Evolutionary conservation across 2,888 invertebrate genomes (phyloP).

Genomic region (Brachypalpus laphriformis): DNA sequence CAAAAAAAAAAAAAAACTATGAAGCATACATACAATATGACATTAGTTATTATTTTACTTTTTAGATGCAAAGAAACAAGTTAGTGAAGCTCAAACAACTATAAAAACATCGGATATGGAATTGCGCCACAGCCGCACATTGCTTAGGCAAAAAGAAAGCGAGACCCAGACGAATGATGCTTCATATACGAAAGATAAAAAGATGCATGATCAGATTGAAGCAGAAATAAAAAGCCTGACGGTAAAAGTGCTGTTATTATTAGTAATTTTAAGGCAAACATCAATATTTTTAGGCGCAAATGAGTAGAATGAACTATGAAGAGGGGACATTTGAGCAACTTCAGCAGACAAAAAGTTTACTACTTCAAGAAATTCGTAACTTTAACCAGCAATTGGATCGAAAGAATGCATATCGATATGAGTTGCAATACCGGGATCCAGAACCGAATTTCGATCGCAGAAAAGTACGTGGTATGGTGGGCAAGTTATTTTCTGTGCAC

Average conservation of each 20-base stretch:
- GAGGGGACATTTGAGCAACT: conserved; percentile 85
- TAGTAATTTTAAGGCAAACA: not conserved
- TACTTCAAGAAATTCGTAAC: conserved; percentile 85
- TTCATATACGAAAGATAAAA: conserved; percentile 87
- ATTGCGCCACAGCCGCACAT: conserved; percentile 85
- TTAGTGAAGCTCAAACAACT: conserved; percentile 90
- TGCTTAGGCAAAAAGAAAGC: conserved; percentile 86
- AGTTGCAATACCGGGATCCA: conserved; percentile 91
- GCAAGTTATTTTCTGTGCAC: conserved; percentile 89
- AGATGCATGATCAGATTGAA: conserved; percentile 84
- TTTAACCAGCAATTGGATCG: conserved; percentile 81
- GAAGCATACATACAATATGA: too few species aligned
- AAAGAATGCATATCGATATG: conserved; percentile 79
- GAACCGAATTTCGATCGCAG: conserved; percentile 87
- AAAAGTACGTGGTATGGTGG: conserved; percentile 90
- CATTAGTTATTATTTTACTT: conserved; percentile 52
- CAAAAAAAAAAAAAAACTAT: too few species aligned
- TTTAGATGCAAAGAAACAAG: conserved; percentile 89
- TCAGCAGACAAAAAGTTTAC: conserved; percentile 83
- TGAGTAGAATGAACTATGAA: conserved; percentile 85
- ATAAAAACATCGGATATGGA: conserved; percentile 91
- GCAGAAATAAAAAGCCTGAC: conserved; percentile 85
- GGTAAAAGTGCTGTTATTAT: conserved; percentile 79
- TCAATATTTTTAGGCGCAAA: conserved; percentile 82
- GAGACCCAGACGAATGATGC: conserved; percentile 87